Percentiles rank a stretch among this genome's conserved stretches.
These are phyloP conservation scores for Lepus americanus DNA, from an alignment of 2,113 vertebrate genomes.

Conservation along the genomic window DNA sequence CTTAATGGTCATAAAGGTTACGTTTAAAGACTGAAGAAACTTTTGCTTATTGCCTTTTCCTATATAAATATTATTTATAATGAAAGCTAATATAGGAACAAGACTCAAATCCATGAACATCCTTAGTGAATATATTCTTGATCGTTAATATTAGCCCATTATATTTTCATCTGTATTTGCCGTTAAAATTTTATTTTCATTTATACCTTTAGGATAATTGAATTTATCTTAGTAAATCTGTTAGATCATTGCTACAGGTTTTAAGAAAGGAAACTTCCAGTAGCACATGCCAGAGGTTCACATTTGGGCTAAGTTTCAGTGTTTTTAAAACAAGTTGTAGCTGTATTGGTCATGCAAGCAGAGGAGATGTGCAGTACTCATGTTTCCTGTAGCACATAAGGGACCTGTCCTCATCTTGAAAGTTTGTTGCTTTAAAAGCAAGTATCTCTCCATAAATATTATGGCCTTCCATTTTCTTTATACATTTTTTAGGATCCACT, in stretches of 20 bases:
- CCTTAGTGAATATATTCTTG: conserved; percentile 77
- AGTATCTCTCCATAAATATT: conserved; percentile 79
- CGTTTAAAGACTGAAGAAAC: conserved; percentile 67
- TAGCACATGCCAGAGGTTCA: conserved; percentile 66
- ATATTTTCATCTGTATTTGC: conserved; percentile 75
- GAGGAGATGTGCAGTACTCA: conserved; percentile 66
- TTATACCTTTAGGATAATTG: conserved; percentile 62
- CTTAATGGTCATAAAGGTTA: conserved; percentile 75
- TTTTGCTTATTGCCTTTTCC: conserved; percentile 72
- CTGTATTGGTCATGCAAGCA: conserved; percentile 74
- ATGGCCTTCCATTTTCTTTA: conserved; percentile 85
- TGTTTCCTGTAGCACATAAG: conserved; percentile 50
- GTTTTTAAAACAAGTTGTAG: conserved; percentile 65
- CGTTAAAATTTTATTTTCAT: conserved; percentile 76
- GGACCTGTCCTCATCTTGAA: conserved; percentile 44
- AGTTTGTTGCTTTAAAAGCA: conserved; percentile 78
- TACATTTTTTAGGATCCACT: conserved; percentile 83
- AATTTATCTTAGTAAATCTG: conserved; percentile 35
- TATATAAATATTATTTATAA: conserved; percentile 76
- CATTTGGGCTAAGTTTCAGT: not conserved
- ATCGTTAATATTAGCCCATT: conserved; percentile 70
- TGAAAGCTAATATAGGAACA: conserved; percentile 75
- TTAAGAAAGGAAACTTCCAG: conserved; percentile 34
- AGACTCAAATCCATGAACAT: conserved; percentile 75
- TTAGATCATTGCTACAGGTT: conserved; percentile 63